These are phyloP conservation scores for Falco cherrug DNA, from an alignment of 2,797 vertebrate genomes.

Conservation along the genomic window DNA sequence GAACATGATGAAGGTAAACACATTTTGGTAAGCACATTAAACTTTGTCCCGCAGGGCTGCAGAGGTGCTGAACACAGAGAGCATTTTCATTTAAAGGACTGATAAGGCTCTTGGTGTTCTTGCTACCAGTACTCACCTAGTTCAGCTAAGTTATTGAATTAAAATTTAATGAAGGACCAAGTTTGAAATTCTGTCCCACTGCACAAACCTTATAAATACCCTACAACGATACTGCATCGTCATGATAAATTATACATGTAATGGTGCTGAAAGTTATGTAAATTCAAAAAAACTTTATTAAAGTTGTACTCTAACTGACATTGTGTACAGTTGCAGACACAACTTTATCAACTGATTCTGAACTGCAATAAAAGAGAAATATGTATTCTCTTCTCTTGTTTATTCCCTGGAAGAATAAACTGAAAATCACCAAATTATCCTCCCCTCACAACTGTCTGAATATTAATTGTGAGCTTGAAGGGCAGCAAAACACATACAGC, in stretches of 20 bases:
- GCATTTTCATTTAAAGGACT: conserved; percentile 41
- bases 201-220: conserved; percentile 73
- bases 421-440: conserved; percentile 77
- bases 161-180: conserved; percentile 75
- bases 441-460: conserved; percentile 72
- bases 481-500: conserved; percentile 64
- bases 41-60: background rate
- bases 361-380: conserved; percentile 57
- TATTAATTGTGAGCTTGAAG: conserved; percentile 78
- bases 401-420: conserved; percentile 74
- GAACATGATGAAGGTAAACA: conserved; percentile 17
- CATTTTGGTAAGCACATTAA: background rate
- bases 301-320: conserved; percentile 76
- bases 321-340: conserved; percentile 66
- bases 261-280: conserved; percentile 77
- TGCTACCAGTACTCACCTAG: conserved; percentile 60
- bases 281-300: conserved; percentile 77
- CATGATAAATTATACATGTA: conserved; percentile 78
- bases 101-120: conserved; percentile 31
- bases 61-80: background rate
- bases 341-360: conserved; percentile 69
- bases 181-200: conserved; percentile 74
- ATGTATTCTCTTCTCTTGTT: conserved; percentile 61
- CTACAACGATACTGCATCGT: conserved; percentile 53
- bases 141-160: conserved; percentile 66